Conservation (phyloP, 2,113 vertebrate species). For the Xenus cinereus region DNA sequence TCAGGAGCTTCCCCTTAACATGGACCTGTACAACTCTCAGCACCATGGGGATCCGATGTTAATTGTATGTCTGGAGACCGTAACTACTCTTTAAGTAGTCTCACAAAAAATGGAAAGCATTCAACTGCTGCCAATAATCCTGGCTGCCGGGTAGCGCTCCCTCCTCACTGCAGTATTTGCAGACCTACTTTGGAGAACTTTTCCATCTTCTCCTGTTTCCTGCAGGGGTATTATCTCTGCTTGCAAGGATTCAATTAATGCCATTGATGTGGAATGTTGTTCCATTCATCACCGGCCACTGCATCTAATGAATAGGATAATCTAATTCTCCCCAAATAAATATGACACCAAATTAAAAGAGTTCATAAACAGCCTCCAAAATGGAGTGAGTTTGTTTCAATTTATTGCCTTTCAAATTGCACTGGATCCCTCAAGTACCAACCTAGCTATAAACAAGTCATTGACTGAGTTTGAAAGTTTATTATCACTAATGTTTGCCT, state of each 20-base stretch:
- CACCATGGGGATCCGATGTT: accelerated
- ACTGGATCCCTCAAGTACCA: slow-evolving; percentile 40
- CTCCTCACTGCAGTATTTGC: background rate
- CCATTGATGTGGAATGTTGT: slow-evolving; percentile 46
- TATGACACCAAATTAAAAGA: slow-evolving; percentile 69
- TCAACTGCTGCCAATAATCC: background rate
- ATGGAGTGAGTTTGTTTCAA: slow-evolving; percentile 32
- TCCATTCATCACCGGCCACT: slow-evolving; percentile 56
- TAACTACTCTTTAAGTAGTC: background rate
- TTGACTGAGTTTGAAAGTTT: slow-evolving; percentile 16
- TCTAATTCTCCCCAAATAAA: slow-evolving; percentile 62
- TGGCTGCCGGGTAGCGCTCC: background rate
- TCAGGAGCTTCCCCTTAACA: background rate
- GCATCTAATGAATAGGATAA: slow-evolving; percentile 65
- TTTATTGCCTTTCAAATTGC: slow-evolving; percentile 58
- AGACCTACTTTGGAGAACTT: slow-evolving; percentile 53
- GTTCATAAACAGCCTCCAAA: slow-evolving; percentile 58
- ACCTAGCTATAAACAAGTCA: slow-evolving; percentile 24
- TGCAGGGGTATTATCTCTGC: slow-evolving; percentile 57
- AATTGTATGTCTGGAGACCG: background rate
- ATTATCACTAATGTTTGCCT: slow-evolving; percentile 29
- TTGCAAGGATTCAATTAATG: slow-evolving; percentile 61
- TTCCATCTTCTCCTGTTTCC: slow-evolving; percentile 54
- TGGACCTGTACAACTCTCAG: no score
- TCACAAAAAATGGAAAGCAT: background rate